phyloP scores from a whole-genome alignment of 2,113 vertebrate genomes.

The Neolamprologus sp. region DNA sequence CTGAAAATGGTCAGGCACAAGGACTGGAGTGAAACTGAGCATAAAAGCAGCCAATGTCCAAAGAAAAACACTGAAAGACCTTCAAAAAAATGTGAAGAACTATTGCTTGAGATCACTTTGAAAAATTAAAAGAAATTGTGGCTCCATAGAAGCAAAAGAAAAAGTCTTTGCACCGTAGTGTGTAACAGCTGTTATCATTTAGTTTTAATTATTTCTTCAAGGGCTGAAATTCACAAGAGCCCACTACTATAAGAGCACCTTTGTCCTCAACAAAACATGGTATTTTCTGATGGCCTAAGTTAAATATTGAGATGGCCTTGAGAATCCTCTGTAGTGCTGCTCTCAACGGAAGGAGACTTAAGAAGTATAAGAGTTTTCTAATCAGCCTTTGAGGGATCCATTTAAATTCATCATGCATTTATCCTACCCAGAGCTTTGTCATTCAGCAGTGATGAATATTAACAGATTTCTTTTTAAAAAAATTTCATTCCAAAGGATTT shows the following conservation, averaged over 20 bases:
- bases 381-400: not conserved
- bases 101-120: not conserved
- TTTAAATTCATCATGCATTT: constrained; percentile 3
- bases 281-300: not conserved
- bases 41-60: not conserved
- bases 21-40: not conserved
- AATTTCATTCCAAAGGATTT: not conserved
- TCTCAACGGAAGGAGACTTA: not conserved
- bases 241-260: not conserved
- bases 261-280: not conserved
- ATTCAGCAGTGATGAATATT: not conserved
- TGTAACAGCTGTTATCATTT: not conserved
- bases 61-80: not conserved
- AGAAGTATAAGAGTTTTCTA: not conserved
- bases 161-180: not conserved
- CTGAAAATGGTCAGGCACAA: not conserved
- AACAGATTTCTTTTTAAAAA: not conserved
- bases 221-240: not conserved
- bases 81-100: not conserved
- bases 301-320: not conserved
- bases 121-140: not conserved
- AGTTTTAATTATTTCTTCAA: not conserved
- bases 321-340: not conserved
- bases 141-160: not conserved
- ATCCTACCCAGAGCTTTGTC: not conserved